Conservation (phyloP, 2,888 invertebrate genomes). For the Noctua comes region DNA sequence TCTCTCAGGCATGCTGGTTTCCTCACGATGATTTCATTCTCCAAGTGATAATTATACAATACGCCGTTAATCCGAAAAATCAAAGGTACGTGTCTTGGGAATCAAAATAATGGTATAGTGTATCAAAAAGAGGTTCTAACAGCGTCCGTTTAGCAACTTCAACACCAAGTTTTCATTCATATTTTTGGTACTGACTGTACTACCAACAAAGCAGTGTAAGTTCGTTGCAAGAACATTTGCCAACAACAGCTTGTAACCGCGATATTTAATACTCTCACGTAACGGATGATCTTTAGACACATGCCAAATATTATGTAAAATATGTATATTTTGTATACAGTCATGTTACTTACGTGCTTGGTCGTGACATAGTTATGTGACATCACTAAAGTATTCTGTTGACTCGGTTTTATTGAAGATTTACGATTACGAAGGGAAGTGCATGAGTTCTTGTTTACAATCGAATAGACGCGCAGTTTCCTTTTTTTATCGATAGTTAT, state of each 20-base stretch:
- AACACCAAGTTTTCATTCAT: background rate
- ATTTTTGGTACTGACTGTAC: slow-evolving; percentile 16
- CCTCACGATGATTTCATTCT: too few species aligned
- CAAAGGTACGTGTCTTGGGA: too few species aligned
- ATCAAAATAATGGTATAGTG: too few species aligned
- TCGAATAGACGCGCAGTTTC: background rate
- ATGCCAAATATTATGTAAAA: slow-evolving; percentile 53
- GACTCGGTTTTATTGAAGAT: slow-evolving; percentile 25
- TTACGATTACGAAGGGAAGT: background rate
- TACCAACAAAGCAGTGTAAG: background rate
- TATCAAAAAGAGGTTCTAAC: background rate
- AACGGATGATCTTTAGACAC: slow-evolving; percentile 48
- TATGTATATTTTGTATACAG: slow-evolving; percentile 22
- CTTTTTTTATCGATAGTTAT: background rate
- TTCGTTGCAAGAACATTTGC: slow-evolving; percentile 26
- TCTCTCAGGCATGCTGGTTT: too few species aligned
- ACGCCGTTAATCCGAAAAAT: too few species aligned
- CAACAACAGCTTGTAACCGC: slow-evolving; percentile 17
- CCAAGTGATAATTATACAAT: too few species aligned
- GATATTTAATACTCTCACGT: slow-evolving; percentile 45
- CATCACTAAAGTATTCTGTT: slow-evolving; percentile 30
- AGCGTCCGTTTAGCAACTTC: background rate
- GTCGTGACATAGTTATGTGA: slow-evolving; percentile 42
- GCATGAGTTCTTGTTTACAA: slow-evolving; percentile 9
- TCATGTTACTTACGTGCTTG: slow-evolving; percentile 31